Base-by-base conservation (phyloP, 1,140 invertebrate species). In the Frieseomelitta varia region DNA sequence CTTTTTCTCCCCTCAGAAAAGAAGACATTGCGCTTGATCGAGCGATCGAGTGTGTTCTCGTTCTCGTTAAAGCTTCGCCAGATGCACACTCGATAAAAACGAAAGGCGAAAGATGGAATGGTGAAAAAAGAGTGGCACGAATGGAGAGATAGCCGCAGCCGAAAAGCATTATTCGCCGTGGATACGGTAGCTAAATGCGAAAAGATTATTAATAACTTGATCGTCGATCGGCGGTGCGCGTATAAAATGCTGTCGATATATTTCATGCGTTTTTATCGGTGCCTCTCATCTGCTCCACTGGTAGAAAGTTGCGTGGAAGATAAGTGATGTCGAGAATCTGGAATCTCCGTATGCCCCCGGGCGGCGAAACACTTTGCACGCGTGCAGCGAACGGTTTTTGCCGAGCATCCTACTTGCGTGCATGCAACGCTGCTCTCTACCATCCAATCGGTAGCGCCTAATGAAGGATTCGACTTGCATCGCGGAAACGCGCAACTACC, bases 281-380 rank as follows among this genome's bases (percentile, higher is more conserved):
- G 74, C 79, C 86, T 87, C 89, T 90, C 88, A 90, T 90, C 89
- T 90, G 89, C 88, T 85, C 80, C 86, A 89, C 88, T 90, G 85
- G 86, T 82, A 90, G 89, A 90, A 90, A 90, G 88, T 90, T 89
- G 86, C 84, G 74, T 81, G 89, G 86, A 79, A 87, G 89, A 90
- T 90, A 90, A 90, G 89, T 90, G 88, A 88, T 90, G 88, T 90
- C 89, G 89, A 90, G 89, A 90, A 90, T 90, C 89, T 90, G 89
- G 89, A 90, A 90, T 90, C 89, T 81, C 88, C 88, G 81, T 55
- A 79, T 87, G 56, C 75, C 89, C 86, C 61, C 86, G 78, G 89
- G 89, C 86, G 77, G 77, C 82, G 85, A 90, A 90, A 87, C 88
- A 82, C 88, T 90, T 90, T 90, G 88, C 89, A 90, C 88, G 89